Base-by-base conservation (phyloP, 2,888 invertebrate species). In the Hemithea aestivaria region DNA sequence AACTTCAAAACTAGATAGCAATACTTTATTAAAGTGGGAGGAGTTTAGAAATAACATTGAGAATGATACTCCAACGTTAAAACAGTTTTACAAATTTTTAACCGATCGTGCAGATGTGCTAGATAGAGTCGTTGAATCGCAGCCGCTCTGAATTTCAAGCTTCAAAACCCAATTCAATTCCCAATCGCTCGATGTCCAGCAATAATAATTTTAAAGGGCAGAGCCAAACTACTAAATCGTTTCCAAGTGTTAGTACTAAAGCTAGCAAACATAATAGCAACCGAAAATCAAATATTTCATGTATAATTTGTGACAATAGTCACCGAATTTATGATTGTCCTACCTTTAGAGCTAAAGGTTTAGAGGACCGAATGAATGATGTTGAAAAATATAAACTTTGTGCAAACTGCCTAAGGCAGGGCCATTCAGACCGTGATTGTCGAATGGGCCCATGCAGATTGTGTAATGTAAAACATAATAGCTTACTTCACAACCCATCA, bases 251-350 rank as follows among this genome's bases (percentile, higher is more conserved):
- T 1, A 25, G 8, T 10, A 25, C 7, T 35, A 10, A 24, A 22
- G 24, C 16, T 12, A 16, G 12, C 8, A n/a, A 8, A 27, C 7
- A 25, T 6, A 10, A 2, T 6, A 10, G 10, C 10, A 25, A 10
- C 10, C 10, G 1, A 10, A 6, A 25, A 10, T 10, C 25, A 25
- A 25, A 12, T 1, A 10, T 10, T 34, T 8, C 21, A 6, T 58
- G 55, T 10, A 37, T 52, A 6, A 27, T 56, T 30, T 58, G 56
- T 10, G 39, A 53, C 10, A 34, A 27, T 0, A 6, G 34, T 10
- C 61, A 61, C 31, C 40, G 29, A 23, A 56, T 58, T 5, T 57
- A 53, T 33, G 50, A 57, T 21, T 59, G 57, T 38, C 42, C 42
- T 0, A 44, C 25, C 1, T 59, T 56, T 28, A 50, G 49, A 20